These are phyloP conservation scores for Pipistrellus pipistrellus DNA, from an alignment of 2,797 vertebrate species.

Conservation along the genomic window DNA sequence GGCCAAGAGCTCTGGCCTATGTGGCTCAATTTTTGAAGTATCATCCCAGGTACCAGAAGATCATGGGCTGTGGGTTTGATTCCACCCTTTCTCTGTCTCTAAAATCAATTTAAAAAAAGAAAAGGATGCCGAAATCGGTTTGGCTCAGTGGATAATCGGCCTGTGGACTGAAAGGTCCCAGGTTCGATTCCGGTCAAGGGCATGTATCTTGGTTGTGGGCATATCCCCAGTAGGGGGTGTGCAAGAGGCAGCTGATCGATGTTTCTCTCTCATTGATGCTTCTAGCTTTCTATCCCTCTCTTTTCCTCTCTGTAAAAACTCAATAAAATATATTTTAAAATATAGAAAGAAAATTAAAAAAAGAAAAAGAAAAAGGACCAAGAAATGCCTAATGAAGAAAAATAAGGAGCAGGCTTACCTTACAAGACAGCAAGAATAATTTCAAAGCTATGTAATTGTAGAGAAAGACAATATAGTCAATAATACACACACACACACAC, in stretches of 20 bases:
- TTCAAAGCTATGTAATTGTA: not conserved
- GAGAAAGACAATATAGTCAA: not conserved
- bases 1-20: not conserved
- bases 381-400: constrained; percentile 54
- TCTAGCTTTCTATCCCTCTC: too few relatives aligned
- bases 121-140: not conserved
- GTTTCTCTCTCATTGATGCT: too few relatives aligned
- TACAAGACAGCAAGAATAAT: constrained; percentile 24
- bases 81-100: not conserved
- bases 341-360: too few relatives aligned
- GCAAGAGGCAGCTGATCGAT: too few relatives aligned
- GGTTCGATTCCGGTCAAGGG: too few relatives aligned
- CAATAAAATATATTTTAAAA: too few relatives aligned
- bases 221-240: too few relatives aligned
- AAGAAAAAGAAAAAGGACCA: not conserved
- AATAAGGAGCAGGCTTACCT: not conserved
- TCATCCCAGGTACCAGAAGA: not conserved
- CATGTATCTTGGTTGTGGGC: too few relatives aligned
- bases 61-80: not conserved
- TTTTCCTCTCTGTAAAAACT: too few relatives aligned
- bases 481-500: too few relatives aligned
- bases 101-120: not conserved
- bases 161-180: too few relatives aligned
- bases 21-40: not conserved
- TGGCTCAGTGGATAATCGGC: too few relatives aligned